These are phyloP conservation scores for Euschistus heros DNA, from an alignment of 1,140 invertebrate species.

Conservation along the genomic window DNA sequence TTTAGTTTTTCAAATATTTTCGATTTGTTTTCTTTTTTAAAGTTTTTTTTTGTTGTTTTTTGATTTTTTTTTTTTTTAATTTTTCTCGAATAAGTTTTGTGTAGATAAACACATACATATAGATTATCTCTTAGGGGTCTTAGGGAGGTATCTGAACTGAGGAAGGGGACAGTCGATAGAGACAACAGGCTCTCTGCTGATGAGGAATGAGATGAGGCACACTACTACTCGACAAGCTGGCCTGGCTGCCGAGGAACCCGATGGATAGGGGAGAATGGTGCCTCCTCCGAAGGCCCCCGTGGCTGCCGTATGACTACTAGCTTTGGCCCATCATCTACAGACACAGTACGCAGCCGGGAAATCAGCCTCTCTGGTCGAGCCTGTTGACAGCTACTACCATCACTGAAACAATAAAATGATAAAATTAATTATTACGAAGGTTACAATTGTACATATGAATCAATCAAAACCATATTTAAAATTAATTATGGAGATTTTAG, in stretches of 20 bases:
- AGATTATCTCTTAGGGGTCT: too few relatives aligned
- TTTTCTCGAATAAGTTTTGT: too few relatives aligned
- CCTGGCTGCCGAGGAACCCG: conserved; percentile 24
- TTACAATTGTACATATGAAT: too few relatives aligned
- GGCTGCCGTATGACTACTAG: conserved; percentile 75
- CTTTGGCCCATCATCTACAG: conserved; percentile 69
- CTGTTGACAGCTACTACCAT: conserved; percentile 19
- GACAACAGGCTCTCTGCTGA: neutral
- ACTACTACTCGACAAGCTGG: conserved; percentile 21
- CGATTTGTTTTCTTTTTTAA: too few relatives aligned
- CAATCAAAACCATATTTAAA: too few relatives aligned
- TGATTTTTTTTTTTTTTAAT: too few relatives aligned
- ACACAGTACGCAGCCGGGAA: conserved; percentile 71
- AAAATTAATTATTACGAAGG: neutral
- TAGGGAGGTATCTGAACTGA: too few relatives aligned
- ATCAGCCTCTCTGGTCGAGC: conserved; percentile 77
- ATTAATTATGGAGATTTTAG: too few relatives aligned
- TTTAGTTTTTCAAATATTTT: too few relatives aligned
- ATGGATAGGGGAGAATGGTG: conserved; percentile 47
- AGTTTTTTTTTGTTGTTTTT: too few relatives aligned
- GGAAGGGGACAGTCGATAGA: neutral
- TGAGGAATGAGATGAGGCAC: neutral
- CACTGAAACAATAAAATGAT: conserved; percentile 8
- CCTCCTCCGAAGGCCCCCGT: conserved; percentile 70
- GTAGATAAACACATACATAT: too few relatives aligned